Evolutionary conservation across 2,797 vertebrate genomes (phyloP), one percentile per base, ranked within the genome.

Genomic region (Cuculus canorus): DNA sequence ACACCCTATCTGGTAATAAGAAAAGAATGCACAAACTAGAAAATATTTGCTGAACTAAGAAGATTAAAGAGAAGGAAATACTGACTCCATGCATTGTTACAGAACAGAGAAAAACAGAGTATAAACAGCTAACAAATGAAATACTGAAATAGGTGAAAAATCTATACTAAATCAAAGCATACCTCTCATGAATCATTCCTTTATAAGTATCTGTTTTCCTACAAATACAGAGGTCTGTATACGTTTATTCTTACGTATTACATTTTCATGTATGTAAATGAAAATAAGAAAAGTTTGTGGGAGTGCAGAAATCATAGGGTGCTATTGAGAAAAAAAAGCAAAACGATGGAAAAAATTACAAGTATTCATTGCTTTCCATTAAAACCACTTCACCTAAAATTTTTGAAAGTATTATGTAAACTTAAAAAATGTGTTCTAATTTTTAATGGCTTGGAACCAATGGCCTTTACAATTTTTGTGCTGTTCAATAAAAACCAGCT

Each of bases 21-120:
- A 90, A 88, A 91, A 47, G 10, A 47, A 69, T 90, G 24, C 72
- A 85, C 54, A 81, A 72, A 23, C n/a, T 76, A 70, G 47, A 56
- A 66, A 57, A 59, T 59, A 33, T 82, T 83, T 94, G 22, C 33
- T 73, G 27, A 90, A 65, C 12, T 92, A 79, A 82, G 53, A 90
- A 16, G 50, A 89, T 93, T 88, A 90, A 88, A 84, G 27, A 68
- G 53, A 79, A 91, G 32, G 53, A 93, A 90, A 82, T 63, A 59
- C 5, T 72, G 35, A 76, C 35, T 93, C 91, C 22, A 79, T 72
- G 6, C 16, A 22, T 21, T 27, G 52, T 52, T 27, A 52, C 24
- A 25, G 60, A 94, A 63, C 18, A 63, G 13, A 11, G 32, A 48
- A 95, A 92, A 92, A 35, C 1, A 21, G 10, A 60, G 79, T 72